phyloP scores from a whole-genome alignment of 2,888 invertebrate species.

The Liodrosophila aerea region DNA sequence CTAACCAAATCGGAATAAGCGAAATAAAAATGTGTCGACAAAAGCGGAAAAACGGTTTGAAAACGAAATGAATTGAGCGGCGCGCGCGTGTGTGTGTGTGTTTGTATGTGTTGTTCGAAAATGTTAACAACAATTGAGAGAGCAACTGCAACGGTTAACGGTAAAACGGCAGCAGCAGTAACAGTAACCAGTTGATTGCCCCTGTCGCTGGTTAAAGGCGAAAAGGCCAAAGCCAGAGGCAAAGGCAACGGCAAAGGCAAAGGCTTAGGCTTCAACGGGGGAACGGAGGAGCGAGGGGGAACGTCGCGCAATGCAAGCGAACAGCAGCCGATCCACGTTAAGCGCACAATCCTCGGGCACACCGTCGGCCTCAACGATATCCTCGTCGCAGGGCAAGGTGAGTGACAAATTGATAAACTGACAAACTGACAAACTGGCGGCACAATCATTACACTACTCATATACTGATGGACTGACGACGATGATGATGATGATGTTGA shows the following conservation, averaged over 20 bases:
- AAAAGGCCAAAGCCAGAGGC: not conserved
- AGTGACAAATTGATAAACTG: constrained; percentile 33
- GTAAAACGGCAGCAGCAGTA: constrained; percentile 4
- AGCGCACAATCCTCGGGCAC: constrained; percentile 81
- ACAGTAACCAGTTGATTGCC: constrained; percentile 33
- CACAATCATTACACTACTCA: not conserved
- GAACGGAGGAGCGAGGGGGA: constrained; percentile 9
- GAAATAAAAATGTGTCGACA: too few relatives aligned
- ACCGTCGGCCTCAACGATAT: constrained; percentile 80
- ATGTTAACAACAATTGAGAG: not conserved
- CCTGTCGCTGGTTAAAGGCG: constrained; percentile 6
- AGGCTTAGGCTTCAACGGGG: not conserved
- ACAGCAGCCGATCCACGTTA: constrained; percentile 77
- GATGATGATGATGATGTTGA: constrained; percentile 2
- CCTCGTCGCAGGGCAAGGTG: constrained; percentile 80
- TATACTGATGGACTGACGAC: constrained; percentile 1
- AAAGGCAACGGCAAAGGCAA: constrained; percentile 8
- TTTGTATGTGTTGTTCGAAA: not conserved
- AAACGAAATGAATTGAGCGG: not conserved
- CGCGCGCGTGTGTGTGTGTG: too few relatives aligned
- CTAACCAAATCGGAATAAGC: too few relatives aligned
- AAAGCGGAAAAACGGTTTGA: not conserved
- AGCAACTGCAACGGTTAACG: constrained; percentile 25
- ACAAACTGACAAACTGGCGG: not conserved
- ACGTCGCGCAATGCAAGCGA: constrained; percentile 77